Evolutionary conservation across 2,113 vertebrate species (phyloP).

Genomic region (Hypocryptadius cinnamomeus): DNA sequence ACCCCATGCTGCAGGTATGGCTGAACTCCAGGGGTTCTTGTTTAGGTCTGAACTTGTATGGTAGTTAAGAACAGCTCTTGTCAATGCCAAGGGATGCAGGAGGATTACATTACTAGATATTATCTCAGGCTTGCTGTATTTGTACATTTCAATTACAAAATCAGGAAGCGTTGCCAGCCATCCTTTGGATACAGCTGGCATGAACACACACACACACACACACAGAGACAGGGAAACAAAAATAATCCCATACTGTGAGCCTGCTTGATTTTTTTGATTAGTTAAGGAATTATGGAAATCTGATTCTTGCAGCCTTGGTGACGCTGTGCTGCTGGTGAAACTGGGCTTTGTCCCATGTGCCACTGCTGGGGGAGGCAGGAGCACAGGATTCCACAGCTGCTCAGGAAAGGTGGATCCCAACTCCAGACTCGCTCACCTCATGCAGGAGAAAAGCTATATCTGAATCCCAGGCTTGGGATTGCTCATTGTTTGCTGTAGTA

Average conservation of each 20-base stretch:
- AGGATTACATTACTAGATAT: constrained; percentile 13
- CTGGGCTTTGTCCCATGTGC: background rate
- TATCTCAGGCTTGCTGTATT: constrained; percentile 19
- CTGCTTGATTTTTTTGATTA: background rate
- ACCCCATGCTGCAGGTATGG: background rate
- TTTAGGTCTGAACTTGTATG: constrained; percentile 9
- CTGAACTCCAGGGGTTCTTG: background rate
- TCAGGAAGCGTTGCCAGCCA: constrained; percentile 12
- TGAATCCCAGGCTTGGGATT: background rate
- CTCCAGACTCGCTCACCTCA: background rate
- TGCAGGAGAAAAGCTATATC: background rate
- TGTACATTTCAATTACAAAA: constrained; percentile 24
- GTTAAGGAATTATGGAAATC: background rate
- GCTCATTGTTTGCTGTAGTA: background rate
- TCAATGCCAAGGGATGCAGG: constrained; percentile 24
- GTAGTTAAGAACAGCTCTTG: background rate
- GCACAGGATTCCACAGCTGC: background rate
- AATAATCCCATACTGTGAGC: background rate
- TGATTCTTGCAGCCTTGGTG: background rate
- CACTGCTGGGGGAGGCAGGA: background rate
- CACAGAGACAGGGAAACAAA: background rate
- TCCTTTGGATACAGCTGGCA: background rate
- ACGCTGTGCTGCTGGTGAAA: background rate
- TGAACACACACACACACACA: background rate
- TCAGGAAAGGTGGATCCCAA: background rate